Conservation (phyloP, 2,888 invertebrate genomes). For the Calliphora vomitoria region DNA sequence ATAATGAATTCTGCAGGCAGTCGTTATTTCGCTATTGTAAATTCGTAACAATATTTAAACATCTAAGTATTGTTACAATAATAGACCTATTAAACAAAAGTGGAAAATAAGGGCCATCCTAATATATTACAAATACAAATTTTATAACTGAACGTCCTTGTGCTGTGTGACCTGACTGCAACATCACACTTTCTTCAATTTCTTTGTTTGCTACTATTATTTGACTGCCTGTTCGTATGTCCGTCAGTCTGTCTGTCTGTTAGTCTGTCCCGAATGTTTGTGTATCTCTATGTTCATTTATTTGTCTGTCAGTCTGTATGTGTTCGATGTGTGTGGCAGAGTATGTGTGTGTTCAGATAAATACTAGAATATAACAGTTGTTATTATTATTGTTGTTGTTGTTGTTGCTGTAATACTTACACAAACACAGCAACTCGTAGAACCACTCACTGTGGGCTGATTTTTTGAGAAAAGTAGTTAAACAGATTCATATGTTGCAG, state of each 20-base stretch:
- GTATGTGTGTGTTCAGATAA: constrained; percentile 39
- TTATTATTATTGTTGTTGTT: constrained; percentile 48
- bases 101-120: too few species aligned
- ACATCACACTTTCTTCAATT: constrained; percentile 68
- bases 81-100: too few species aligned
- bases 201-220: constrained; percentile 52
- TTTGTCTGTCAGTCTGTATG: not conserved
- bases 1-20: too few species aligned
- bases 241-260: constrained; percentile 14
- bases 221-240: constrained; percentile 23
- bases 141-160: constrained; percentile 69
- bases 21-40: too few species aligned
- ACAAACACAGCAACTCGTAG: constrained; percentile 43
- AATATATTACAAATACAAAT: constrained; percentile 17
- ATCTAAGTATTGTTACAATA: too few species aligned
- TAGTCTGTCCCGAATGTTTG: not conserved
- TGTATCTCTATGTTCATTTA: not conserved
- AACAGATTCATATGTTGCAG: too few species aligned
- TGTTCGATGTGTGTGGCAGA: not conserved
- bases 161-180: constrained; percentile 71
- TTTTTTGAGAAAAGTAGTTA: too few species aligned
- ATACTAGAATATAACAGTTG: constrained; percentile 49
- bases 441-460: constrained; percentile 28
- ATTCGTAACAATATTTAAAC: too few species aligned
- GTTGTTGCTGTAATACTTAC: constrained; percentile 8